Conservation (phyloP, 2,888 invertebrate genomes). For the Sarcophaga carnaria region DNA sequence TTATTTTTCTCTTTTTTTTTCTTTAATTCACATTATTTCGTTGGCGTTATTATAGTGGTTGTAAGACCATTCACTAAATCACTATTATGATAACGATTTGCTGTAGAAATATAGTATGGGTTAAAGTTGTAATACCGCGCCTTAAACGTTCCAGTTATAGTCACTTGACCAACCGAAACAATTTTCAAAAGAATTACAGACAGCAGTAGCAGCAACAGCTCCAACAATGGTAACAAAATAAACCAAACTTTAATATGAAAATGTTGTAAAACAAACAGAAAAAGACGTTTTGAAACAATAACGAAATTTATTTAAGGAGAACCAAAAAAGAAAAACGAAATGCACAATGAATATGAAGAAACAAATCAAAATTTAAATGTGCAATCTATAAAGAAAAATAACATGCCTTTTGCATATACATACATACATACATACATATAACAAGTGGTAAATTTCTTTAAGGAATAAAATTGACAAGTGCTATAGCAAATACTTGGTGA, state of each 20-base stretch:
- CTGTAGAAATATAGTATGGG: slow-evolving; percentile 42
- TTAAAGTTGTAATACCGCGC: slow-evolving; percentile 61
- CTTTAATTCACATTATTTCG: background rate
- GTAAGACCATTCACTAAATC: slow-evolving; percentile 66
- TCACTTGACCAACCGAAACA: slow-evolving; percentile 82
- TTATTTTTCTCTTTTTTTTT: slow-evolving; percentile 23
- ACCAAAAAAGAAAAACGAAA: background rate
- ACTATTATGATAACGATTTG: slow-evolving; percentile 61
- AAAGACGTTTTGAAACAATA: background rate
- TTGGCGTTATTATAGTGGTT: slow-evolving; percentile 20
- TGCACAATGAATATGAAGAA: background rate
- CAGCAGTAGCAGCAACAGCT: slow-evolving; percentile 53
- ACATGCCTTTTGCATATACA: background rate
- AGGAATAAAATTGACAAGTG: too few species aligned
- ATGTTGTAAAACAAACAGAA: slow-evolving; percentile 36
- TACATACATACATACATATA: background rate
- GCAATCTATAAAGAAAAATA: background rate
- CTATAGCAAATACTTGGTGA: too few species aligned
- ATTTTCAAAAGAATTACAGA: slow-evolving; percentile 74
- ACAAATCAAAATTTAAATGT: background rate
- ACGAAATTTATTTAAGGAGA: background rate
- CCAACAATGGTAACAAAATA: slow-evolving; percentile 56
- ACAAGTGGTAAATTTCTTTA: background rate
- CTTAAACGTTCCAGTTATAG: slow-evolving; percentile 79
- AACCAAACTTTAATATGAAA: slow-evolving; percentile 42